Evolutionary conservation across 2,888 invertebrate genomes (phyloP).

Genomic region (Drosophila subsilvestris): DNA sequence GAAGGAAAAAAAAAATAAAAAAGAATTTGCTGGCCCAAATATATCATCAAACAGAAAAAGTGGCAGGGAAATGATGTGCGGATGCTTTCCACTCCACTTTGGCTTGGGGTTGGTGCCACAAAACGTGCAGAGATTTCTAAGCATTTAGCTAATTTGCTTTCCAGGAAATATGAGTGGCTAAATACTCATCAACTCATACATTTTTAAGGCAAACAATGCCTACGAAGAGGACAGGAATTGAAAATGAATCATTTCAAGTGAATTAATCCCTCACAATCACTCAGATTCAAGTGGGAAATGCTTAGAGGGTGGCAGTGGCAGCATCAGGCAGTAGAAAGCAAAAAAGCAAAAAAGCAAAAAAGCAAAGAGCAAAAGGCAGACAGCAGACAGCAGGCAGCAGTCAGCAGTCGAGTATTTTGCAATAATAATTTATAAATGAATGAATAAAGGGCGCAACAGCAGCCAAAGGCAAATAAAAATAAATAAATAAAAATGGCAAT

Average conservation of each 20-base stretch:
- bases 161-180: conserved; percentile 4
- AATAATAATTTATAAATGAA: conserved; percentile 80
- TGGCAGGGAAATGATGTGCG: conserved; percentile 9
- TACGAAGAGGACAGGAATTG: conserved; percentile 47
- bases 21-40: conserved; percentile 28
- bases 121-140: conserved; percentile 17
- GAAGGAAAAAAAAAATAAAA: not conserved
- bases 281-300: conserved; percentile 35
- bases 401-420: conserved; percentile 50
- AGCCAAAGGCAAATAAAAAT: conserved; percentile 72
- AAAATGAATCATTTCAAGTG: conserved; percentile 66
- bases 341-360: too few relatives aligned
- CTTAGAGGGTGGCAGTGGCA: conserved; percentile 47
- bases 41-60: conserved; percentile 17
- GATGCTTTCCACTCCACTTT: conserved; percentile 36
- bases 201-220: conserved; percentile 61
- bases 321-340: not conserved
- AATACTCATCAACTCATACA: conserved; percentile 65
- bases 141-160: conserved; percentile 36
- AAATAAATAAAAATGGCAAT: conserved; percentile 79
- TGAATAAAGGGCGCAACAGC: conserved; percentile 68
- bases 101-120: conserved; percentile 11
- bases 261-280: conserved; percentile 24
- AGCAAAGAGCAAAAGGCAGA: too few relatives aligned
- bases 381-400: too few relatives aligned